Evolutionary conservation across 2,888 invertebrate genomes (phyloP).

Genomic region (Ctenicera cuprea): DNA sequence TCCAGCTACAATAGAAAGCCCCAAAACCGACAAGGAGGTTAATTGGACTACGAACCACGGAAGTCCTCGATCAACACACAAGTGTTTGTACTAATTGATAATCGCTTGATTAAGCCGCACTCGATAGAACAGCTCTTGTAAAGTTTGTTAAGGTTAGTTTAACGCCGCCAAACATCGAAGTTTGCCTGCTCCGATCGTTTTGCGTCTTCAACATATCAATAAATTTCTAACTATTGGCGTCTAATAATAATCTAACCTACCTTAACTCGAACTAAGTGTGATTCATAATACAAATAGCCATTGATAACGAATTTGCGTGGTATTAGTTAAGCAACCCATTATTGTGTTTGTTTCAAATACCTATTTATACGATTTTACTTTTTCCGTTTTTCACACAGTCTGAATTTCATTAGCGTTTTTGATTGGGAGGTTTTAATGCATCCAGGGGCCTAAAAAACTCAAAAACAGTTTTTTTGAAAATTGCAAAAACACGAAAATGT

Average conservation of each 20-base stretch:
- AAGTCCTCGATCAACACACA: conserved; percentile 39
- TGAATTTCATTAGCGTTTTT: no score
- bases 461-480: no score
- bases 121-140: conserved; percentile 38
- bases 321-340: no score
- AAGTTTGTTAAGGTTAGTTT: conserved; percentile 17
- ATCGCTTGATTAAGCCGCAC: conserved; percentile 41
- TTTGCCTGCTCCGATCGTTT: conserved; percentile 16
- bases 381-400: no score
- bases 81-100: conserved; percentile 43
- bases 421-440: no score
- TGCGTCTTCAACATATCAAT: conserved; percentile 1
- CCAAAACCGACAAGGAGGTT: conserved; percentile 33
- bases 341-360: no score
- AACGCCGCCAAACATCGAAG: conserved; percentile 14
- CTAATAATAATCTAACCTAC: not conserved
- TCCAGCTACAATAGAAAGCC: conserved; percentile 19
- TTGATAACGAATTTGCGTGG: no score
- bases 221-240: conserved; percentile 4
- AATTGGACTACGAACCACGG: conserved; percentile 32
- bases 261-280: no score
- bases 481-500: no score
- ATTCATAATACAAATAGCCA: no score
- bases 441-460: no score
- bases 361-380: no score